Evolutionary conservation across 1,140 invertebrate genomes (phyloP), one percentile per base, ranked within the genome.

Genomic region (Steinernema khuongi): DNA sequence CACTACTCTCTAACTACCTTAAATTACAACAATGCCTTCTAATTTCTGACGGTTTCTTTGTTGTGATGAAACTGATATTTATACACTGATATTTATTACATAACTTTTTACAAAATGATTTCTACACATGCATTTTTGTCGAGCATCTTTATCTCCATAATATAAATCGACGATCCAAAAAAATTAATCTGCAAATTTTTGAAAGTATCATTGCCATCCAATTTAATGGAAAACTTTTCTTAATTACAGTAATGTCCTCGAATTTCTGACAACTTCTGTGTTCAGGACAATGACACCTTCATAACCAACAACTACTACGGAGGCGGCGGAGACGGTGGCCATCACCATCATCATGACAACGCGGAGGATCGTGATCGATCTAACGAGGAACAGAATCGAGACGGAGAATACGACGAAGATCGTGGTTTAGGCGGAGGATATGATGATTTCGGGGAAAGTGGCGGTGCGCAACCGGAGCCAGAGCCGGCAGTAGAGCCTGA

Each of bases 251-350:
- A 18, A 32, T 71, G 18, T 14, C 17, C 60, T 19, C 29, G 17
- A 70, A 70, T 66, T 17, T 67, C 14, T 41, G 68, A 70, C 17
- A 71, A 4, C 68, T 32, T 11, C 31, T 4, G 68, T 31, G 31
- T 69, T 1, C 28, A 74, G 72, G 72, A 74, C 31, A 74, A 77
- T 70, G 71, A 77, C 67, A 74, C 75, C 11, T 73, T 71, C 29
- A 19, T 77, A 2, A 77, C 75, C 0, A 77, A 77, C 28, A 77
- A 77, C 33, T 77, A 77, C 68, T 77, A 77, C 68, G 73, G 72
- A 31, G 67, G 36, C n/a, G 69, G 68, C 70, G 68, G 70, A 26
- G 31, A 70, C 67, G 72, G 50, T 4, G 70, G 26, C 41, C 32
- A 71, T 26, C 43, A 28, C 70, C 70, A 41, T 28, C 22, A 71